Evolutionary conservation across 2,113 vertebrate species (phyloP), one percentile per base, ranked within the genome.

Genomic region (Erythrocercus mccallii): DNA sequence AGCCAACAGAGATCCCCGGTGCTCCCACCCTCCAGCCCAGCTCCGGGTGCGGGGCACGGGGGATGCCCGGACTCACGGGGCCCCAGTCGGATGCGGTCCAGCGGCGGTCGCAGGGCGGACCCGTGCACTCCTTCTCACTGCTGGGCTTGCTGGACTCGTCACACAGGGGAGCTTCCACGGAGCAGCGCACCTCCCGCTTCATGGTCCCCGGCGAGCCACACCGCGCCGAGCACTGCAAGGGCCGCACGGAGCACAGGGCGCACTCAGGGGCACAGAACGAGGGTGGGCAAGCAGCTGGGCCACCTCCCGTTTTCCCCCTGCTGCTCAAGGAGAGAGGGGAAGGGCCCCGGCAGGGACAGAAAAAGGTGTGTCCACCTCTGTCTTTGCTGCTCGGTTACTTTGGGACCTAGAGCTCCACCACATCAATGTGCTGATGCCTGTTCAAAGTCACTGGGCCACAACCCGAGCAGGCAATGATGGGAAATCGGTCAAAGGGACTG

Each of bases 51-150:
- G 1, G 8, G 73, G 24, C 72, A 6, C 19, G 6, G 71, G 56
- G 18, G 35, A 7, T 14, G 9, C n/a, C 44, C 0, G 1, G 37
- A 98, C 99, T 98, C 97, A 99, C 99, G 38, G 99, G 98, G 83
- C 98, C 98, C 99, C 99, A 99, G 27, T 99, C 98, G 0, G 99
- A 98, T 20, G 98, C 83, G 0, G 98, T 98, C 99, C 99, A 99
- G 92, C 95, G 97, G 65, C 98, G 97, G 96, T 99, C 98, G 13
- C 99, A 99, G 17, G 98, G 98, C 0, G 97, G 98, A 2, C 98
- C 98, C 19, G 97, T 83, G 90, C 99, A 99, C 5, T 77, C 81
- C 94, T 97, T 96, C 93, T 98, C 96, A 7, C 97, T 86, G 73
- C 93, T 92, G 56, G 99, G 99, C 77, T 96, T 98, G 70, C 51